Evolutionary conservation across 1,140 invertebrate species (phyloP), one percentile per base, ranked within the genome.

Genomic region (Macrosteles quadrilineatus): DNA sequence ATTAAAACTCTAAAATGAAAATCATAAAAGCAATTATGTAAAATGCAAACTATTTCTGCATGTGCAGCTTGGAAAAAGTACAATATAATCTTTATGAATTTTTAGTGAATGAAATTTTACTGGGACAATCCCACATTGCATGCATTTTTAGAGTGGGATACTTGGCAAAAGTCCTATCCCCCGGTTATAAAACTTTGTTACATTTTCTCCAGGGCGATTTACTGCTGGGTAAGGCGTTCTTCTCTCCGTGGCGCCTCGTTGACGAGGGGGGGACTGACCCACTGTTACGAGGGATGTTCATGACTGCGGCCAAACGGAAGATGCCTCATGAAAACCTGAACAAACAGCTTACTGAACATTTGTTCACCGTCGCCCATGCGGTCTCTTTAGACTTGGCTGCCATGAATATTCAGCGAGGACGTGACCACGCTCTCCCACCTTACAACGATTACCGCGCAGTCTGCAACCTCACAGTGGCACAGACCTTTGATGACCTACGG

Each of bases 221-320:
- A 32, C 87, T 90, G 1, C 83, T 99, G 1, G 90, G 96, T 72
- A 90, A 97, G 78, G 96, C 97, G 2, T 99, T 99, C 80, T 99
- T 99, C 80, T 87, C 97, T 0, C 97, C 98, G 0, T 98, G 96
- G 90, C 81, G 96, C 64, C 75, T 99, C 0, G 89, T 98, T 0
- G 93, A 98, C 69, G 96, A 99, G 84, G 97, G 97, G 9, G 97
- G 98, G 0, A 88, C 98, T 12, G 98, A 99, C 85, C 97, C 98
- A 0, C 77, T 99, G 25, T 78, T 99, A 19, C 84, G 97, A 71
- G 98, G 98, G 9, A 87, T 99, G 81, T 95, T 96, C 77, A 90
- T 87, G 0, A 87, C 89, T 1, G 88, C 97, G 0, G 93, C 96
- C 0, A 99, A 98, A 80, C 81, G 92, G 0, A 94, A 94, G 77